These are phyloP conservation scores for Scaptomyza montana DNA, from an alignment of 1,140 invertebrate species.

Conservation along the genomic window DNA sequence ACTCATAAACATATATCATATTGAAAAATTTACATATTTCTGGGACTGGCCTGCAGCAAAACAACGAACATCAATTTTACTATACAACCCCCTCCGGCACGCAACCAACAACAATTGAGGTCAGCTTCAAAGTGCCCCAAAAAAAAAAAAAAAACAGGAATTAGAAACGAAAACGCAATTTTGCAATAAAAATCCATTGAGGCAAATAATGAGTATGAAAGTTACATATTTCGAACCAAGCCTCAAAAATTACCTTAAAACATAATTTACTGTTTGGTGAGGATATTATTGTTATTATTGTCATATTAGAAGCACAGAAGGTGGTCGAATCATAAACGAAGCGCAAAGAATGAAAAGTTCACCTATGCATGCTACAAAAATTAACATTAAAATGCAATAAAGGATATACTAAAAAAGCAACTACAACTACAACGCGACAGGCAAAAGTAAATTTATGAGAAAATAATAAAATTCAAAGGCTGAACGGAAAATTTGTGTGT, in stretches of 20 bases:
- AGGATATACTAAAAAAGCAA: conserved; percentile 29
- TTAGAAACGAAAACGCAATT: conserved; percentile 75
- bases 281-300: conserved; percentile 36
- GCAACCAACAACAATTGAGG: conserved; percentile 35
- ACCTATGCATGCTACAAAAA: conserved; percentile 45
- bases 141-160: conserved; percentile 20
- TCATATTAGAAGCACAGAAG: conserved; percentile 61
- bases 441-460: conserved; percentile 57
- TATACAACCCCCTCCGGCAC: conserved; percentile 5
- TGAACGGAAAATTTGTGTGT: conserved; percentile 32
- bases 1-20: conserved; percentile 38
- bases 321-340: conserved; percentile 34
- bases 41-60: conserved; percentile 13
- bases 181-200: conserved; percentile 78
- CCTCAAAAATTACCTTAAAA: conserved; percentile 37
- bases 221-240: conserved; percentile 40
- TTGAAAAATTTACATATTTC: conserved; percentile 51
- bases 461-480: conserved; percentile 78
- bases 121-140: background rate
- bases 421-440: conserved; percentile 29
- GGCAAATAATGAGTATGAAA: conserved; percentile 32
- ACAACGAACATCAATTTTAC: conserved; percentile 30
- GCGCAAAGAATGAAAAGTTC: conserved; percentile 37
- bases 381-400: conserved; percentile 82
- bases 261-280: conserved; percentile 63